Evolutionary conservation across 2,888 invertebrate species (phyloP), one percentile per base, ranked within the genome.

Genomic region (Epistrophe grossulariae): DNA sequence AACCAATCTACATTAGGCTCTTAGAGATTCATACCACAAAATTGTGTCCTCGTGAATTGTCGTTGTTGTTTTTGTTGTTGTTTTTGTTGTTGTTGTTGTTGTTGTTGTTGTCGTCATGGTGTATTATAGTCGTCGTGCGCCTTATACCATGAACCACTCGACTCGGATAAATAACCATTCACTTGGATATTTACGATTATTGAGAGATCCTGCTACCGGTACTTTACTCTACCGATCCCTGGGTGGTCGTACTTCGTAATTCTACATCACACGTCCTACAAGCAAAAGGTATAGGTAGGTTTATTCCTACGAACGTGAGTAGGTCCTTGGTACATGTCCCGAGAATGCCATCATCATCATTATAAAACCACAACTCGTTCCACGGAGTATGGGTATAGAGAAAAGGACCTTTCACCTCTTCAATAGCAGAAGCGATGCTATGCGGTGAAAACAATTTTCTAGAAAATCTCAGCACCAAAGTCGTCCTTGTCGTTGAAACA

Each of bases 321-420:
- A 43, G 70, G 55, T 70, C 40, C 57, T 43, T 31, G 35, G 35
- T 57, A 82, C 78, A 72, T 79, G 80, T 76, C 83, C 82, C 60
- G 78, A 74, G 79, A 82, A 87, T 76, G 59, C 85, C 82, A 87
- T 82, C 79, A 59, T 72, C 72, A 79, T 87, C 87, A 83, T 87
- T 87, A 87, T 87, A 87, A 87, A 87, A 87, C 87, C 87, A 83
- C 83, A 83, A 87, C 83, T 87, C 87, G 83, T 87, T 83, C 83
- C 72, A 52, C 76, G 79, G 48, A 35, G 24, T 3, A 38, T 43
- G 48, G 28, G 24, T 3, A 38, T 43, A 38, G 52, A 35, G 76
- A 81, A 82, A 79, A 74, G 79, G 85, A 85, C 85, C 82, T 79
- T 79, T 74, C 78, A 79, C 74, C 64, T 80, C 68, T 50, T 66